phyloP scores from a whole-genome alignment of 2,797 vertebrate genomes.

The Clarias platycephalus region DNA sequence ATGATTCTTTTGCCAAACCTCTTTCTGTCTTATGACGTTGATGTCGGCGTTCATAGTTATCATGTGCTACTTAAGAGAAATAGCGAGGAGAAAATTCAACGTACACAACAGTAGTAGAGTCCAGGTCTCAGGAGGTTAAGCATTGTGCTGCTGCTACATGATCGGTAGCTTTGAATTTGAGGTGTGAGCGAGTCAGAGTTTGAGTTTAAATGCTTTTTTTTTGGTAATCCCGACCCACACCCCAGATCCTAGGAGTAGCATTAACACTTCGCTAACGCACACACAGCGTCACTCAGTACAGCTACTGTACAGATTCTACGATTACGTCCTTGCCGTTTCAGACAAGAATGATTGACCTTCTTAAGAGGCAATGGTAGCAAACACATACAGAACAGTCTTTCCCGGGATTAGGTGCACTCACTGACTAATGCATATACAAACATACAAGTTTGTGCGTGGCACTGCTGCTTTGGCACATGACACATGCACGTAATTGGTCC shows the following conservation, averaged over 20 bases:
- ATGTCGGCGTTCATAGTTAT: no score
- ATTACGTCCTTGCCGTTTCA: slow-evolving; percentile 3
- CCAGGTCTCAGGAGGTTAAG: no score
- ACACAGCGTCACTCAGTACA: neutral
- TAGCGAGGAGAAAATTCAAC: no score
- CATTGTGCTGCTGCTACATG: no score
- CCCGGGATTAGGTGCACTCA: slow-evolving; percentile 13
- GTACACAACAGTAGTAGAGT: no score
- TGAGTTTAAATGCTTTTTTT: neutral
- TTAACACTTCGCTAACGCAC: neutral
- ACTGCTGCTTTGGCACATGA: slow-evolving; percentile 25
- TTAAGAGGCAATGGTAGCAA: neutral
- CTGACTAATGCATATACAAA: slow-evolving; percentile 22
- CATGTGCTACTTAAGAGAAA: no score
- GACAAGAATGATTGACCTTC: slow-evolving; percentile 1
- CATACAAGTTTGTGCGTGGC: slow-evolving; percentile 4
- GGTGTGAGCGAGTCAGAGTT: neutral
- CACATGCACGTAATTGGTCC: slow-evolving; percentile 50
- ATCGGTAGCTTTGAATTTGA: no score
- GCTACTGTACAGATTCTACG: neutral
- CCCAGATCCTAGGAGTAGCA: neutral
- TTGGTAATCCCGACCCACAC: neutral
- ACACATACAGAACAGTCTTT: neutral
- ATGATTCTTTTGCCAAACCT: no score
- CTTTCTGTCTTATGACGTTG: no score